Evolutionary conservation across 2,113 vertebrate species (phyloP), one percentile per base, ranked within the genome.

Genomic region (Carassius carassius): DNA sequence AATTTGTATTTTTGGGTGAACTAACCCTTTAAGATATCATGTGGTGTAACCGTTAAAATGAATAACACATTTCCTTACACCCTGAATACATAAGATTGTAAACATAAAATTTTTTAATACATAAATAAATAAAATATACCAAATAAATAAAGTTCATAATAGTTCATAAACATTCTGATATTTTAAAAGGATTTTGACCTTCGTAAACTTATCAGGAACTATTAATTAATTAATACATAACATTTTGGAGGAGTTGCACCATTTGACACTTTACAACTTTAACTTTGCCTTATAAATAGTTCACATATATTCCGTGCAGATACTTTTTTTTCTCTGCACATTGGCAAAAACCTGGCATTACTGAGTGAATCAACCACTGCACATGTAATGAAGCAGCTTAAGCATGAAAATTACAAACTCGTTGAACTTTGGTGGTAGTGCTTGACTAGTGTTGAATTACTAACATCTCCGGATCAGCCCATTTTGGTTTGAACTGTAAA

Each of bases 401-500:
- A 70, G 67, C 67, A n/a, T 37, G 21, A 70, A n/a, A 35, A 70
- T 70, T 35, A 70, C 67, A 70, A 17, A 41, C 35, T 19, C 16
- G 1, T 70, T 70, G 67, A 41, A 41, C 67, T 70, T 37, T n/a
- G 9, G 35, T 49, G 41, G n/a, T 16, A 77, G 63, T 37, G 35
- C 12, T 62, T 73, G 85, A 85, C 75, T 83, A 80, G 69, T 41
- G 67, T 78, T 75, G 70, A 86, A 83, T 76, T 74, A 69, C 67
- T 78, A 75, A 2, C 85, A 88, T 80, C 78, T 70, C 12, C n/a
- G 79, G 82, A 90, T 89, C 84, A 90, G 87, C 79, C 86, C 47
- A 86, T 87, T 87, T 89, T 92, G 89, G 82, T 87, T 79, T 56
- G 83, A 77, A 75, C 80, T 82, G 86, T 35, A 72, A 78, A 78